These are phyloP conservation scores for Leptatherina wallacei DNA, from an alignment of 2,797 vertebrate species.

Conservation along the genomic window DNA sequence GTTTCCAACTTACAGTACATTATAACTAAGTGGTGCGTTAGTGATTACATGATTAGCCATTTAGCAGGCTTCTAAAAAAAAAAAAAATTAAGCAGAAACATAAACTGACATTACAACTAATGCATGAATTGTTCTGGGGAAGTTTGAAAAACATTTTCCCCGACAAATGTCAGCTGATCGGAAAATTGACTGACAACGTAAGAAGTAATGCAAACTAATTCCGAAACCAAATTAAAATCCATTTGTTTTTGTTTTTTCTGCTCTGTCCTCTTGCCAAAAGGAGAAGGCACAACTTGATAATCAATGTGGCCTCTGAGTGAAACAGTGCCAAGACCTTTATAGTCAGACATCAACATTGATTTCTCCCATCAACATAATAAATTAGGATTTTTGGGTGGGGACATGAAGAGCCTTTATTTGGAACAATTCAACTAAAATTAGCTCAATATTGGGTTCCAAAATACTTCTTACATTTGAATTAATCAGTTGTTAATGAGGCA, in stretches of 20 bases:
- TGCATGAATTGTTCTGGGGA: background rate
- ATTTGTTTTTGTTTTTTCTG: background rate
- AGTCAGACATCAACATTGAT: background rate
- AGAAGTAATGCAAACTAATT: background rate
- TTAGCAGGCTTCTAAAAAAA: background rate
- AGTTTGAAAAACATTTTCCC: background rate
- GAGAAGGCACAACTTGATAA: background rate
- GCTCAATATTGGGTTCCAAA: background rate
- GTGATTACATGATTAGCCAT: background rate
- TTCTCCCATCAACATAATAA: background rate
- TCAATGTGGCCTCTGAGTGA: slow-evolving; percentile 9
- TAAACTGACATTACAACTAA: slow-evolving; percentile 1
- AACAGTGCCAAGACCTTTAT: slow-evolving; percentile 1
- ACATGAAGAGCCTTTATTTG: background rate
- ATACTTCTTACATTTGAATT: background rate
- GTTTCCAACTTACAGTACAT: background rate
- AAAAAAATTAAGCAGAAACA: background rate
- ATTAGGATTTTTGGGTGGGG: background rate
- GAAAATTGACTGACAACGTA: background rate
- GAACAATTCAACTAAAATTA: background rate
- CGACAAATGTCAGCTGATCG: background rate
- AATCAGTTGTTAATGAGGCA: slow-evolving; percentile 14
- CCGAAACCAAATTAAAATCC: background rate
- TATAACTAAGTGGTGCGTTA: background rate
- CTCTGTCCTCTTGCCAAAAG: slow-evolving; percentile 4